Conservation (phyloP, 2,797 vertebrate species). For the Muscicapa comitata region DNA sequence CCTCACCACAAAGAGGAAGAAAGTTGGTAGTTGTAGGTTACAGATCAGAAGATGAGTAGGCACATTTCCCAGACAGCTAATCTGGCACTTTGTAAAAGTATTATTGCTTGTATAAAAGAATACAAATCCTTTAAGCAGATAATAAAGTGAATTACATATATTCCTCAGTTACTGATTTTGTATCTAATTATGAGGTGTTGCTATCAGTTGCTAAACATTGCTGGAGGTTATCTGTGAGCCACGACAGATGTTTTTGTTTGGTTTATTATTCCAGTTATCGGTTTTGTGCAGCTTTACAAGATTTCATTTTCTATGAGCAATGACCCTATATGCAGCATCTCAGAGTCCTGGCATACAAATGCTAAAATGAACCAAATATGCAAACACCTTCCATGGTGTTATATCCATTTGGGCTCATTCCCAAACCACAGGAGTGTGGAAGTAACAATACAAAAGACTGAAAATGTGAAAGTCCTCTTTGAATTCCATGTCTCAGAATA, state of each 20-base stretch:
- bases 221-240: constrained; percentile 16
- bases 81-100: neutral
- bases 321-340: neutral
- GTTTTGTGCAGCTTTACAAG: neutral
- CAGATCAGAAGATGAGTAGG: neutral
- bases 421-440: neutral
- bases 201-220: neutral
- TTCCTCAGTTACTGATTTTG: constrained; percentile 20
- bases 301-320: constrained; percentile 4
- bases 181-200: constrained; percentile 6
- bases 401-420: neutral
- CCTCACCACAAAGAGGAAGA: neutral
- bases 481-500: neutral
- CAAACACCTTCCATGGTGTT: neutral
- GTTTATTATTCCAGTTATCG: constrained; percentile 15
- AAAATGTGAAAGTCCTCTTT: neutral
- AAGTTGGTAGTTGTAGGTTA: neutral
- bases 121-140: constrained; percentile 5
- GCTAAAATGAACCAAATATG: neutral
- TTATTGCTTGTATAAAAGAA: neutral
- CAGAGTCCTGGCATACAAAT: neutral
- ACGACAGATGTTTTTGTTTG: constrained; percentile 32
- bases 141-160: constrained; percentile 22
- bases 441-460: neutral
- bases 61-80: neutral